phyloP scores from a whole-genome alignment of 2,113 vertebrate genomes.

The Trematocara unimaculatum region DNA sequence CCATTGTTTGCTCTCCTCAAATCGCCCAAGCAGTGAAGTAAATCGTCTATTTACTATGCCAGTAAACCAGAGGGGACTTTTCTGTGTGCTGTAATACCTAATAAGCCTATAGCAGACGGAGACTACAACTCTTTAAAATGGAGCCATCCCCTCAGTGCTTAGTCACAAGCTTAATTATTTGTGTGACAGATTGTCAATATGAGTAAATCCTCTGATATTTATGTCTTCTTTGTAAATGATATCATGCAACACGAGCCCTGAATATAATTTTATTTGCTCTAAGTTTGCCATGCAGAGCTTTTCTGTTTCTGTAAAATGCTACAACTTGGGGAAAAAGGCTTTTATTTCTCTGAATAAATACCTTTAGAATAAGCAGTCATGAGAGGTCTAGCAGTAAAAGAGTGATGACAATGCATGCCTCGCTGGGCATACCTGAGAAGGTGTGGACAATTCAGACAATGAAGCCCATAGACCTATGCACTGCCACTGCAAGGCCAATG shows the following conservation, averaged over 20 bases:
- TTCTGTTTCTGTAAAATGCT: not conserved
- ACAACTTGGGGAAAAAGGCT: not conserved
- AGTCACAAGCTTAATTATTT: not conserved
- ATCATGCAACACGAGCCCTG: not conserved
- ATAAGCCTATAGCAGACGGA: not conserved
- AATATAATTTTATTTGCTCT: not conserved
- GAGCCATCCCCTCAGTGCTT: not conserved
- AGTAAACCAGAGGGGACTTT: not conserved
- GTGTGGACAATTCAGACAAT: not conserved
- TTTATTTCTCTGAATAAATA: not conserved
- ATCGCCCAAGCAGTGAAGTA: not conserved
- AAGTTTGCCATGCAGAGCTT: not conserved
- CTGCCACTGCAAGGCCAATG: not conserved
- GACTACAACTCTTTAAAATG: not conserved
- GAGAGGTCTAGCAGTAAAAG: not conserved
- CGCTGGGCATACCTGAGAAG: not conserved
- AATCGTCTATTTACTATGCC: not conserved
- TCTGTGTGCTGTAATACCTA: not conserved
- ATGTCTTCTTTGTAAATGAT: not conserved
- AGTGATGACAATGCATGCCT: not conserved
- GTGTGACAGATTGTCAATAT: not conserved
- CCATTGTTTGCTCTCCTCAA: constrained; percentile 2
- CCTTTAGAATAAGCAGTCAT: not conserved
- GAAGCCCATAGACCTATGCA: not conserved
- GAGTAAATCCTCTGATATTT: not conserved